phyloP scores from a whole-genome alignment of 2,888 invertebrate genomes.

The Aricia artaxerxes region DNA sequence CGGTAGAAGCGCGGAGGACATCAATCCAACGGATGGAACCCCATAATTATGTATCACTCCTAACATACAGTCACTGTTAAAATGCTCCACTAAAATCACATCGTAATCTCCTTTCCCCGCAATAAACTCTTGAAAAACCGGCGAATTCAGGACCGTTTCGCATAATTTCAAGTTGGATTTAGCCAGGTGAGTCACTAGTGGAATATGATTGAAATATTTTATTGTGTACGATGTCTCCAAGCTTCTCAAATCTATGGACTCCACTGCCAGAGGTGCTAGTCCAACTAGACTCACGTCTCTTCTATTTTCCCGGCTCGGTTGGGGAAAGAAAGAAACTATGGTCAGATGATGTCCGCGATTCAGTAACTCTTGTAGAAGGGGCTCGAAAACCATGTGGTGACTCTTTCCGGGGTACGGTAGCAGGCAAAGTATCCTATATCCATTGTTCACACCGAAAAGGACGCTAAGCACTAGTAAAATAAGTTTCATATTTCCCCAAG shows the following conservation, averaged over 20 bases:
- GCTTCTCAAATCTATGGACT: conserved; percentile 50
- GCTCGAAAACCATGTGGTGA: conserved; percentile 72
- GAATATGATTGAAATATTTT: conserved; percentile 45
- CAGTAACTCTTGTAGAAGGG: conserved; percentile 64
- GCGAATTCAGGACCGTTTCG: conserved; percentile 48
- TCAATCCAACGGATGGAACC: conserved; percentile 62
- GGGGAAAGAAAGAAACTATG: conserved; percentile 70
- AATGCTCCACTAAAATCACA: conserved; percentile 69
- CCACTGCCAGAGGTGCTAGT: conserved; percentile 48
- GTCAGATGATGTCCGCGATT: conserved; percentile 69
- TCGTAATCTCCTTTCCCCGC: conserved; percentile 62
- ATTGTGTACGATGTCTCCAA: conserved; percentile 42
- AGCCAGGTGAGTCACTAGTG: conserved; percentile 44
- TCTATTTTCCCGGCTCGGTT: conserved; percentile 44
- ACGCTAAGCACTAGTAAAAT: conserved; percentile 11
- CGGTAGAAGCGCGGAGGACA: conserved; percentile 60
- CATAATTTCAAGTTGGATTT: conserved; percentile 51
- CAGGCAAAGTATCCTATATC: conserved; percentile 57
- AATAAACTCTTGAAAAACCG: conserved; percentile 53
- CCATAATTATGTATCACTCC: conserved; percentile 65
- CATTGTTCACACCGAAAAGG: conserved; percentile 32
- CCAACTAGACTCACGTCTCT: conserved; percentile 53
- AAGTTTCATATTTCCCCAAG: conserved; percentile 18
- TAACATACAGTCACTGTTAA: conserved; percentile 73
- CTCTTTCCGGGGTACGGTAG: conserved; percentile 64